These are phyloP conservation scores for Acrocyrtus sp. DNA, from an alignment of 2,888 invertebrate species.

Conservation along the genomic window DNA sequence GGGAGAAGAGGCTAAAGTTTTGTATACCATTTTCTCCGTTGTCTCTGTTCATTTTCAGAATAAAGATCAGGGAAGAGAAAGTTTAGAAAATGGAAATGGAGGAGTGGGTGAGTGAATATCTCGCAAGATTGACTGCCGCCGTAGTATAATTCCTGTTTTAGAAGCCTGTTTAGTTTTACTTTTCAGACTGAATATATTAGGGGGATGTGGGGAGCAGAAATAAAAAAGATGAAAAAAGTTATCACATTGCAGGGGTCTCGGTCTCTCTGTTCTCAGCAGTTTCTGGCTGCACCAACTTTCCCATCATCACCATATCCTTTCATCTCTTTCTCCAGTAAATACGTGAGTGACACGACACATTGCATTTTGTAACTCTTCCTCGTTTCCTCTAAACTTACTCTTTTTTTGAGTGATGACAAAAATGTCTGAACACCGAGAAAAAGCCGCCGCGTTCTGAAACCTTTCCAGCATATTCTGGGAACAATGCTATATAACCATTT, in stretches of 20 bases:
- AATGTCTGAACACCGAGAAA: no score
- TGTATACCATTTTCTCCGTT: conserved; percentile 6
- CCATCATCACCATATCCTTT: conserved; percentile 19
- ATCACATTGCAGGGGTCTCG: conserved; percentile 22
- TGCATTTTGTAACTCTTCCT: no score
- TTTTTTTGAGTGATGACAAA: no score
- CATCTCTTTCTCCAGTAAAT: no score
- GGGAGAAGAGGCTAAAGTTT: conserved; percentile 24
- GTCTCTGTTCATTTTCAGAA: conserved; percentile 33
- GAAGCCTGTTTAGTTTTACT: background rate
- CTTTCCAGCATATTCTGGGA: no score
- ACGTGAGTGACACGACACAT: no score
- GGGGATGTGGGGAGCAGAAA: background rate
- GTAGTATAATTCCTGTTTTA: background rate
- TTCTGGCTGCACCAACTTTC: conserved; percentile 27
- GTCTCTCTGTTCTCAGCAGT: conserved; percentile 22
- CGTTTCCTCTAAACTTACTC: no score
- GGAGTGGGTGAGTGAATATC: background rate
- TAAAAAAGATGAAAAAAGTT: conserved; percentile 29
- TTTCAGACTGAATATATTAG: background rate
- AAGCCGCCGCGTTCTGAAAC: no score
- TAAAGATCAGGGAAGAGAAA: conserved; percentile 28
- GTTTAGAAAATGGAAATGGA: conserved; percentile 17
- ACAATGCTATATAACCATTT: no score
- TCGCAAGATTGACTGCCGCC: conserved; percentile 30